Conservation (phyloP, 2,113 vertebrate species). For the Peromyscus californicus region DNA sequence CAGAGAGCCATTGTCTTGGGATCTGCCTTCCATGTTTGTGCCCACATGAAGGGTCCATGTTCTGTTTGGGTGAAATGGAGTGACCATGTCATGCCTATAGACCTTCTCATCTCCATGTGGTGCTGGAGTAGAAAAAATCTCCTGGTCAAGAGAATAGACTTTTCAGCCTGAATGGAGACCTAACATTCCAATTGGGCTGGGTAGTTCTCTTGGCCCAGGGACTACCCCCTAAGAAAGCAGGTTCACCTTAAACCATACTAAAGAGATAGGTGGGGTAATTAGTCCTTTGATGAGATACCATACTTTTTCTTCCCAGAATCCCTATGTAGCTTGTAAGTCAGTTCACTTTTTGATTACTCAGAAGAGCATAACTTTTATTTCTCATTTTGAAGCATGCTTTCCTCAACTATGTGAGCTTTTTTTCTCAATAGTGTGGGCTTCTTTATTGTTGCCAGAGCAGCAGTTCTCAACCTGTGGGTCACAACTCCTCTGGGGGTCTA, state of each 20-base stretch:
- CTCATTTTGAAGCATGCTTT: background rate
- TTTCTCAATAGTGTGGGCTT: background rate
- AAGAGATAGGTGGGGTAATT: background rate
- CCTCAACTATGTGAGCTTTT: background rate
- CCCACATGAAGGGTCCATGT: background rate
- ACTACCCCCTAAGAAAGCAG: background rate
- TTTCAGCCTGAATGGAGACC: background rate
- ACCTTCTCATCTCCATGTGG: background rate
- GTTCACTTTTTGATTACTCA: background rate
- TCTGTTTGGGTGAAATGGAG: background rate
- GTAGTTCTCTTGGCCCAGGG: background rate
- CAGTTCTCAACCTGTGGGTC: background rate
- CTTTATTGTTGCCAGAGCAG: background rate
- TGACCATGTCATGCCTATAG: background rate
- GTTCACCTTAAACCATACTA: background rate
- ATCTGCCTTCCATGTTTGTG: background rate
- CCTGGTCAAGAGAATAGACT: background rate
- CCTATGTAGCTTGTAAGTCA: background rate
- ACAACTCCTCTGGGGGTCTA: background rate
- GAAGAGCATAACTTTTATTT: background rate
- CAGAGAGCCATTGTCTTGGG: background rate
- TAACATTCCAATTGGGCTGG: background rate
- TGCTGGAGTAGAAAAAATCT: background rate
- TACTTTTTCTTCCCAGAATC: background rate
- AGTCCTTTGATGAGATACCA: background rate